Evolutionary conservation across 1,140 invertebrate genomes (phyloP).

Genomic region (Aphaenogaster ashmeadi): DNA sequence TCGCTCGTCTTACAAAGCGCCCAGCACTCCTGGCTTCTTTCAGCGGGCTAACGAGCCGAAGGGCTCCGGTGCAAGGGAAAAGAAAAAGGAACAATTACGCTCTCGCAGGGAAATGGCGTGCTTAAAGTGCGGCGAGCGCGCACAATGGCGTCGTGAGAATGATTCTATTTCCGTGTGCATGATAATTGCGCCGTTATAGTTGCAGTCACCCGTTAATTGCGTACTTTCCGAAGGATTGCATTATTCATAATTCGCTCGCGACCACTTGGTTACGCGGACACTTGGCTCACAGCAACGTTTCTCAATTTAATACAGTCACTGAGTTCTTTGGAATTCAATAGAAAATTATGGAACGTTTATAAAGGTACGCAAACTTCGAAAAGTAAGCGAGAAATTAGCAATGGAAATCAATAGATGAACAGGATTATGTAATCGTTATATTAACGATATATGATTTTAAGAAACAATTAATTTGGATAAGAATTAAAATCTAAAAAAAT

Average conservation of each 20-base stretch:
- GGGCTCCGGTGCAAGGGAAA: conserved; percentile 49
- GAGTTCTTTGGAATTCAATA: conserved; percentile 31
- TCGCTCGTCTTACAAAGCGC: conserved; percentile 77
- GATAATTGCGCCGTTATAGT: conserved; percentile 70
- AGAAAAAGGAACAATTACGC: conserved; percentile 75
- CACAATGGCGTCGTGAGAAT: conserved; percentile 71
- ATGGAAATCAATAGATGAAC: not conserved
- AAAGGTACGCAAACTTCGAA: conserved; percentile 1
- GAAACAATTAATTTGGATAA: conserved; percentile 20
- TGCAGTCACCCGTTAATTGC: conserved; percentile 58
- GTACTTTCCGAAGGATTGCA: conserved; percentile 65
- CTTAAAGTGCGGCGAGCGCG: conserved; percentile 70
- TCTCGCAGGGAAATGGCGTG: conserved; percentile 73
- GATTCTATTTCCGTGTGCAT: conserved; percentile 75
- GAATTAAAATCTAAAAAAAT: not conserved
- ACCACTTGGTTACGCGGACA: conserved; percentile 43
- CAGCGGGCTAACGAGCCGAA: conserved; percentile 74
- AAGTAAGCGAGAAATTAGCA: not conserved
- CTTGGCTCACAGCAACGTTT: conserved; percentile 25
- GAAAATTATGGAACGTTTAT: not conserved
- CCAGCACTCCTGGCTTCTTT: conserved; percentile 74
- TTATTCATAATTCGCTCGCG: conserved; percentile 59
- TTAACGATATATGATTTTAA: not conserved
- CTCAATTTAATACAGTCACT: conserved; percentile 24
- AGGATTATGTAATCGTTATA: not conserved